Evolutionary conservation across 2,888 invertebrate genomes (phyloP).

Genomic region (Rhagium mordax): DNA sequence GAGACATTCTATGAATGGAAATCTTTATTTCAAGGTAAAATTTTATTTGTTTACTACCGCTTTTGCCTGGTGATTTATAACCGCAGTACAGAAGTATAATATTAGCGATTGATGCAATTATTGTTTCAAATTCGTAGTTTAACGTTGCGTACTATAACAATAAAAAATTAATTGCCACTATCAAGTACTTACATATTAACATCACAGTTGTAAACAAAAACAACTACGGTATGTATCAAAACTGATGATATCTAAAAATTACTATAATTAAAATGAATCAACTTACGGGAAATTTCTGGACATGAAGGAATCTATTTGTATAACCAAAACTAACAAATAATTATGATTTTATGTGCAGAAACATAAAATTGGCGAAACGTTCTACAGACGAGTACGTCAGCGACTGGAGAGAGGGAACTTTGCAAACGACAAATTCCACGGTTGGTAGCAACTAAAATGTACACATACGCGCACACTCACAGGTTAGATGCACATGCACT

Average conservation of each 20-base stretch:
- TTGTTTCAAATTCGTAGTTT: not conserved
- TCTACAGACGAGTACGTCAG: slow-evolving; percentile 44
- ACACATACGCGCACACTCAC: slow-evolving; percentile 23
- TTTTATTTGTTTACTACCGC: slow-evolving; percentile 45
- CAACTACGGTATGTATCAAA: not conserved
- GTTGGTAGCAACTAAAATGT: slow-evolving; percentile 21
- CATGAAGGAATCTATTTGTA: slow-evolving; percentile 47
- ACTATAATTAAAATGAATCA: not conserved
- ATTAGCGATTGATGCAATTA: not conserved
- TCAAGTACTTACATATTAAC: not conserved
- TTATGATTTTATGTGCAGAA: slow-evolving; percentile 35
- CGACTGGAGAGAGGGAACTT: slow-evolving; percentile 45
- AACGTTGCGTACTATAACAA: not conserved
- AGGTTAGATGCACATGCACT: slow-evolving; percentile 36
- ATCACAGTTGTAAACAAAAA: not conserved
- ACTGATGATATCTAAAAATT: not conserved
- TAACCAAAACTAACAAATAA: slow-evolving; percentile 34
- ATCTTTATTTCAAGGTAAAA: slow-evolving; percentile 52
- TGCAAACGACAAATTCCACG: slow-evolving; percentile 31
- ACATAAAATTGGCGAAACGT: slow-evolving; percentile 45
- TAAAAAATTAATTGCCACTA: no score
- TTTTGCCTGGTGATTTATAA: slow-evolving; percentile 26
- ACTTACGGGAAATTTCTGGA: slow-evolving; percentile 53
- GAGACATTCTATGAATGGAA: slow-evolving; percentile 57
- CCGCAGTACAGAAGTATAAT: not conserved